Evolutionary conservation across 1,140 invertebrate species (phyloP), one percentile per base, ranked within the genome.

Genomic region (Bombus pascuorum): DNA sequence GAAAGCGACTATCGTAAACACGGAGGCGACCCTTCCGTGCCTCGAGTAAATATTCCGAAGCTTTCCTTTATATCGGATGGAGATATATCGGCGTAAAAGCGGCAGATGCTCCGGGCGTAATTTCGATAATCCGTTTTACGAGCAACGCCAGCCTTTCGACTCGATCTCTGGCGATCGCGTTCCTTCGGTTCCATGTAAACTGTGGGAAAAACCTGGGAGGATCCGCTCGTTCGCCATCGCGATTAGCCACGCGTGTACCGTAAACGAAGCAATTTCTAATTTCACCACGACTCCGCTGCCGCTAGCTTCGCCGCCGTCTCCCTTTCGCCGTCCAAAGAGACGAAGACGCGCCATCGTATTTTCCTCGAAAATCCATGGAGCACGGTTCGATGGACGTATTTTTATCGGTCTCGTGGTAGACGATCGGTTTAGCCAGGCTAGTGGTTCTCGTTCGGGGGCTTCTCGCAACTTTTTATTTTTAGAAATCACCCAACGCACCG

Each of bases 1-100:
- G 92, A 93, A 94, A 86, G 81, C 85, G 81, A 37, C 28, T 71
- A 72, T 86, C 81, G 85, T 77, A 71, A 83, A 83, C 84, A 70
- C 62, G 62, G 78, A 44, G 62, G 44, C 72, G 80, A 71, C 80
- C 80, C 47, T 86, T 82, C 44, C 71, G 44, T 70, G 72, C 47
- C 72, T 22, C 57, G 15, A 71, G 42, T 81, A 75, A 82, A 70
- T 76, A 47, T 62, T 59, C 34, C 42, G 3, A 0, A 42, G 44
- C 66, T 83, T 39, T 44, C 39, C 34, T 42, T 70, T 34, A 42
- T 37, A 73, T 39, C 59, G 57, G 15, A 28, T 0, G 37, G 6
- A 65, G 75, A 62, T 42, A 25, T 12, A 42, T 65, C 59, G 57
- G 32, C 39, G 74, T 62, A 37, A 42, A 47, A 28, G 70, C 65